Base-by-base conservation (phyloP, 2,113 vertebrate species). In the Morphnarchus princeps region DNA sequence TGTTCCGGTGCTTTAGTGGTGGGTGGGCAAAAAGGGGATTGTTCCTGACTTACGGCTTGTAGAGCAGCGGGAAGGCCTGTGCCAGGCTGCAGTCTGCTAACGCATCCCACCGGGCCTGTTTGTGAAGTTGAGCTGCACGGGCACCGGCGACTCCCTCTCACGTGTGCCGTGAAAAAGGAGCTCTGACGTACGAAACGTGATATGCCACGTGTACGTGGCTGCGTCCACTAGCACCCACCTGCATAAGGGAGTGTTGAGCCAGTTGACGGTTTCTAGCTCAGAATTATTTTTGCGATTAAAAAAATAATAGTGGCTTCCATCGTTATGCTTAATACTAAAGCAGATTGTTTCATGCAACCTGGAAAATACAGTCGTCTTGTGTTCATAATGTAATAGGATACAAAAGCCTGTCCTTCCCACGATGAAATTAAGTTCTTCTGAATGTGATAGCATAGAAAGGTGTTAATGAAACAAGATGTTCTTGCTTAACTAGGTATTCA, bases 381-480 rank as follows among this genome's bases (percentile, higher is more conserved):
- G 38, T n/a, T 72, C 12, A 13, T 72, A 72, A 70, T 59, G 15
- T 69, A 84, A 71, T 38, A 34, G 18, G 29, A 49, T 72, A 72
- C 34, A 82, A 65, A 94, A 47, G 7, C 31, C 7, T 65, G 47
- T 70, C 13, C 34, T 90, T 90, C 80, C 29, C 42, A 59, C 3
- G 3, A 19, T 84, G 67, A 72, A 84, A 83, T 54, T 36, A 65
- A 19, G 21, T 70, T 70, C 18, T 89, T 82, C 84, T 76, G 59
- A 81, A 43, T 63, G 6, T 50, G 28, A 24, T 40, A 79, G 42
- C 22, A 57, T 14, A 69, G 49, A 84, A 52, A 45, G 15, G 6
- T 47, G 43, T 90, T 90, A 89, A 78, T 84, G 65, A 71, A 95
- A 82, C 47, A 62, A 84, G 45, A 50, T 80, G 10, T 82, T 93